Evolutionary conservation across 2,113 vertebrate species (phyloP).

Genomic region (Paramisgurnus dabryanus): DNA sequence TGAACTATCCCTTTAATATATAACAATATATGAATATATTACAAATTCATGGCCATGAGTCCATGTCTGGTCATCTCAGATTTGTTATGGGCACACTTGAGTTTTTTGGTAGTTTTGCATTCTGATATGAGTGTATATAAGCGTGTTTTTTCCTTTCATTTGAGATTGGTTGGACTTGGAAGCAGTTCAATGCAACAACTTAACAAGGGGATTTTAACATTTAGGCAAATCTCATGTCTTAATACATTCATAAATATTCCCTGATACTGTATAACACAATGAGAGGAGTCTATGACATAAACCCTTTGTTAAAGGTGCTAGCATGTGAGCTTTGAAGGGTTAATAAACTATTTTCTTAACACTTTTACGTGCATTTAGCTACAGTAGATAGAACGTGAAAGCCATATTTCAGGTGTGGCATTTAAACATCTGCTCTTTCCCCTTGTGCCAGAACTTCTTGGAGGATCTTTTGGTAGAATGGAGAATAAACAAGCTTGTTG

Average conservation of each 20-base stretch:
- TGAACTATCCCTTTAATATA: too few relatives aligned
- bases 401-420: not conserved
- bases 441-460: slow-evolving; percentile 72
- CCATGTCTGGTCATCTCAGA: too few relatives aligned
- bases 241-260: slow-evolving; percentile 30
- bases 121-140: too few relatives aligned
- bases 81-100: too few relatives aligned
- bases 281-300: slow-evolving; percentile 13
- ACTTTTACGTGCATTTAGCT: slow-evolving; percentile 3
- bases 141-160: too few relatives aligned
- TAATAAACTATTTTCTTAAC: slow-evolving; percentile 22
- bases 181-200: too few relatives aligned
- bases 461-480: slow-evolving; percentile 88
- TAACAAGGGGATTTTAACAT: not conserved
- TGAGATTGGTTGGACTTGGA: too few relatives aligned
- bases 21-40: too few relatives aligned
- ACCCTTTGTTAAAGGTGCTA: slow-evolving; percentile 19
- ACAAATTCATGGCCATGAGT: too few relatives aligned
- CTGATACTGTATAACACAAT: slow-evolving; percentile 27
- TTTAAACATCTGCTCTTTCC: slow-evolving; percentile 52
- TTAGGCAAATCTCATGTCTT: not conserved
- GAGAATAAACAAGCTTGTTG: slow-evolving; percentile 97
- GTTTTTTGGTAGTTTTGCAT: too few relatives aligned
- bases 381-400: slow-evolving; percentile 16
- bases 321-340: slow-evolving; percentile 32